Conservation (phyloP, 1,140 invertebrate genomes). For the Drosophila ogumai region DNA sequence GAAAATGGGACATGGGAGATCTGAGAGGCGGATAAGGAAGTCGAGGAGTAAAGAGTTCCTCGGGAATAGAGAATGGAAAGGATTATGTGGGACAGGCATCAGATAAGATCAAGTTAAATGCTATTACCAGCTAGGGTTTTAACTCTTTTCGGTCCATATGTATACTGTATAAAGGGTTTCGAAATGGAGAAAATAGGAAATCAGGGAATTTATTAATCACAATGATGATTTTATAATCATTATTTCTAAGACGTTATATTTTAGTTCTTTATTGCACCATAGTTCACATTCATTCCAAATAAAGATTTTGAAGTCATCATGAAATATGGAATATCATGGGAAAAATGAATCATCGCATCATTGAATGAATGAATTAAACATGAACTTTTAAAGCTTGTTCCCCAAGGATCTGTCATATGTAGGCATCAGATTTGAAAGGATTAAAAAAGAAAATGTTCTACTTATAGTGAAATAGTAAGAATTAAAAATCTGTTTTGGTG, state of each 20-base stretch:
- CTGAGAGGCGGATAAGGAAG: constrained; percentile 43
- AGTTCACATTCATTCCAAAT: too few species aligned
- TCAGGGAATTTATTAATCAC: background rate
- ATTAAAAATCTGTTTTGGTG: too few species aligned
- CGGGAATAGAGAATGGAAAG: constrained; percentile 9
- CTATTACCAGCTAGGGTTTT: constrained; percentile 19
- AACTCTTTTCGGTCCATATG: background rate
- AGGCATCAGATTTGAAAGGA: too few species aligned
- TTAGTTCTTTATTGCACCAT: background rate
- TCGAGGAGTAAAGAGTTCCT: constrained; percentile 24
- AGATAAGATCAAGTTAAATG: constrained; percentile 40
- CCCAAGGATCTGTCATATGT: too few species aligned
- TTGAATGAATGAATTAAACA: background rate
- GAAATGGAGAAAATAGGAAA: background rate
- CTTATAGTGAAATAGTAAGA: too few species aligned
- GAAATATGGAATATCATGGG: too few species aligned
- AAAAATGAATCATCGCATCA: background rate
- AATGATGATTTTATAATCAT: background rate
- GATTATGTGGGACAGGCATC: constrained; percentile 39
- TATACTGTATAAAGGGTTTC: background rate
- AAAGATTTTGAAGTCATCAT: too few species aligned
- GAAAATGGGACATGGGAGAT: constrained; percentile 49
- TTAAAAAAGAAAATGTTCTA: too few species aligned
- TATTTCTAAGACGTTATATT: background rate
- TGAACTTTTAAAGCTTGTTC: background rate